Evolutionary conservation across 1,140 invertebrate species (phyloP), one percentile per base, ranked within the genome.

Genomic region (Drosophila suzukii): DNA sequence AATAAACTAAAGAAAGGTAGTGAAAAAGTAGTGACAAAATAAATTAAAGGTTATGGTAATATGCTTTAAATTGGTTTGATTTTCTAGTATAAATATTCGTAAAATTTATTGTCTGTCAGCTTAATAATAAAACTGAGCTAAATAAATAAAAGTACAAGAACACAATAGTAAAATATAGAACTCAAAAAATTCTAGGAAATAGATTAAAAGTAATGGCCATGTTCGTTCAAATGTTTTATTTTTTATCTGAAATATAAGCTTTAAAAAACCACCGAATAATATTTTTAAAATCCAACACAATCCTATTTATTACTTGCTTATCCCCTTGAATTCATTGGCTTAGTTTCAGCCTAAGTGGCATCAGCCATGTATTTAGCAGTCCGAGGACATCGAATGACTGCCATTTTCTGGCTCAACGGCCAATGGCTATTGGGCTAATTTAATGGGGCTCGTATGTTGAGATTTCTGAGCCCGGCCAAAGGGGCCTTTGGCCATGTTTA

Each of bases 341-440:
- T 20, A 3, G 11, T 27, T n/a, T 30, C 8, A n/a, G 4, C 1
- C 13, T 27, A 13, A 30, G 12, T 17, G 3, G 34, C 17, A 39
- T 54, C 36, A 30, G 47, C 11, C 15, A 57, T 56, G 55, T 17
- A 56, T 44, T 43, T n/a, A 44, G n/a, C 30, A 27, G 50, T 27
- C 12, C 7, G 13, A 32, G 24, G 6, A 34, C 56, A 46, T 46
- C 11, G 15, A 53, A 53, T 53, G 50, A 17, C 36, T 38, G 5
- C 46, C 43, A 75, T 60, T 62, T 72, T 70, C 51, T 34, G 76
- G 36, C 57, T 60, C 54, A 66, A 61, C 50, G 68, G 58, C 65
- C 65, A 62, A 54, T 82, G 61, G 61, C 51, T 47, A 72, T 57
- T 57, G 55, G 61, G 61, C 60, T 71, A 75, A 83, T 83, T 83